Evolutionary conservation across 2,113 vertebrate species (phyloP).

Genomic region (Nettapus auritus): DNA sequence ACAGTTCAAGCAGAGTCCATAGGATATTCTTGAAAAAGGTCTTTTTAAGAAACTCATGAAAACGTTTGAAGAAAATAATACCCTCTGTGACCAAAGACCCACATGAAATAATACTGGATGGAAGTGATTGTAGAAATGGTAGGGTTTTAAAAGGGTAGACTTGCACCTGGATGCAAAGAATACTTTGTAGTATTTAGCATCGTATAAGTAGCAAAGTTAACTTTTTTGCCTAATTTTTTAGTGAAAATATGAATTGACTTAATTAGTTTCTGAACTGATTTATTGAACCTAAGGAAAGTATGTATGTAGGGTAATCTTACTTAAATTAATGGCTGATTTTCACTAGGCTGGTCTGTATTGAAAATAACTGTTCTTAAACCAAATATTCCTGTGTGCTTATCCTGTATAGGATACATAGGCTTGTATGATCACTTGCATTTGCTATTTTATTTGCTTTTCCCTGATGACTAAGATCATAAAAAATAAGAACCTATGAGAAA

Average conservation of each 20-base stretch:
- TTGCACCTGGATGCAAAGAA: not conserved
- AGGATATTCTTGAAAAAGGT: not conserved
- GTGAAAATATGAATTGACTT: not conserved
- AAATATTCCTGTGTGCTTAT: not conserved
- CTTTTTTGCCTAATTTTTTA: not conserved
- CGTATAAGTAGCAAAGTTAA: not conserved
- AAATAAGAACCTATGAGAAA: not conserved
- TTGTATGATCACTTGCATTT: not conserved
- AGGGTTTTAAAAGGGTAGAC: not conserved
- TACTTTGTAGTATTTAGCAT: not conserved
- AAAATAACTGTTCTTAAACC: not conserved
- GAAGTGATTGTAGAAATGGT: not conserved
- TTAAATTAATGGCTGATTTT: constrained; percentile 7
- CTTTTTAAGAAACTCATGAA: not conserved
- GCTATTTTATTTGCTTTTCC: not conserved
- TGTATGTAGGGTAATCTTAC: not conserved
- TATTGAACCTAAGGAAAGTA: not conserved
- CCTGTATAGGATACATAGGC: not conserved
- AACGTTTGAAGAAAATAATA: not conserved
- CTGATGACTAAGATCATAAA: not conserved
- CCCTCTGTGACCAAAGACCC: not conserved
- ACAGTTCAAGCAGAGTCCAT: not conserved
- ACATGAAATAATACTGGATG: not conserved
- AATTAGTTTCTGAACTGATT: not conserved
- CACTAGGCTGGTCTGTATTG: not conserved